Evolutionary conservation across 2,888 invertebrate genomes (phyloP), one percentile per base, ranked within the genome.

Genomic region (Druceiella hillmani): DNA sequence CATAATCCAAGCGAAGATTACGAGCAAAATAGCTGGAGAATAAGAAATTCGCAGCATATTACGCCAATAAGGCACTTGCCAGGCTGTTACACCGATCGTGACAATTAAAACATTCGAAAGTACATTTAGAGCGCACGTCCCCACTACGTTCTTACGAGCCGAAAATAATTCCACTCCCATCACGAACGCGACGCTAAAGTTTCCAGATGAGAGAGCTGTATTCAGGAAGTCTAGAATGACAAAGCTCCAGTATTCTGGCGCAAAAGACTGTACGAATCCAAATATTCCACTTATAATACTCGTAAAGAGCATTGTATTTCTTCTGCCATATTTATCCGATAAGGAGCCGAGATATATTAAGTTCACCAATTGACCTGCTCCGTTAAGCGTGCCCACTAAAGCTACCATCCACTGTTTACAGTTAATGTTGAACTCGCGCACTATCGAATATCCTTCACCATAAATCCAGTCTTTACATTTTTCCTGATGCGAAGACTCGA

Each of bases 241-340:
- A 10, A 27, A 27, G 4, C 5, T 7, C 27, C 27, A 27, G 27
- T 27, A 27, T 9, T 27, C 10, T 4, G 6, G 5, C 7, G 7
- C 9, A 11, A 27, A 27, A 4, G 27, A 27, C 10, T 27, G 27
- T 11, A 27, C n/a, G 6, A 27, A 5, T 5, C 27, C 27, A 10
- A 27, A 5, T 11, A 10, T 4, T 4, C 7, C 27, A 4, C 5
- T 4, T 4, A 10, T 7, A 7, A 10, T 11, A 10, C 5, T 27
- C 27, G 11, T 27, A 11, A 27, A 11, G 5, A 10, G 5, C 27
- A 27, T 5, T 5, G 11, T 11, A 11, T 27, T 27, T 27, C 27
- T 27, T 11, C 27, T 27, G 6, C 27, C 27, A 11, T 27, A 27
- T 10, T 27, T 27, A 10, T 27, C 27, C 5, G 27, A 27, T 27